phyloP scores from a whole-genome alignment of 1,140 invertebrate genomes.

The Kradibia gibbosae region DNA sequence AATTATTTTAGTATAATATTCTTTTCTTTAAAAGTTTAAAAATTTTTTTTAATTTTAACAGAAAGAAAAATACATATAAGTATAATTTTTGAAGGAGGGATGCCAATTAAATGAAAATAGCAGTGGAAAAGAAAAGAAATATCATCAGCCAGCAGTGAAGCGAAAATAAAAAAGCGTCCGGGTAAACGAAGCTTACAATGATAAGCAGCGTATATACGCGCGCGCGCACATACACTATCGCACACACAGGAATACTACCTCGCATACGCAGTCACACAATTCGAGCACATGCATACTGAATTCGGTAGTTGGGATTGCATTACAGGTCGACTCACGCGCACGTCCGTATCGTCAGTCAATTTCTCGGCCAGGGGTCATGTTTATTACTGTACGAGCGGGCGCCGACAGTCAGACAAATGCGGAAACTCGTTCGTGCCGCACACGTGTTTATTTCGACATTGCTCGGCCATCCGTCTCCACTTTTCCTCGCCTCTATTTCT shows the following conservation, averaged over 20 bases:
- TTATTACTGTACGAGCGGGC: conserved; percentile 53
- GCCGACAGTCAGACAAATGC: conserved; percentile 48
- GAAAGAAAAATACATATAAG: neutral
- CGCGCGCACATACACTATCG: too few species aligned
- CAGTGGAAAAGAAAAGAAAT: neutral
- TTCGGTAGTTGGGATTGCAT: neutral
- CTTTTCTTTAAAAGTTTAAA: too few species aligned
- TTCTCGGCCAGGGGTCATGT: conserved; percentile 52
- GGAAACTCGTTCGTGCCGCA: neutral
- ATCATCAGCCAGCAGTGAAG: neutral
- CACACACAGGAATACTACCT: too few species aligned
- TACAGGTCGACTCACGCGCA: neutral
- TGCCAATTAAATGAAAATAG: neutral
- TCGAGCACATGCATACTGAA: too few species aligned
- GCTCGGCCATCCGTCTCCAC: neutral
- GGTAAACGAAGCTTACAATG: neutral
- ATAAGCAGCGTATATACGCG: neutral
- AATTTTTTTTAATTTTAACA: too few species aligned
- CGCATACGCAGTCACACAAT: too few species aligned
- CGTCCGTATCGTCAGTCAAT: conserved; percentile 55
- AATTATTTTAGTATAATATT: too few species aligned
- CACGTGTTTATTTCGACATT: too few species aligned
- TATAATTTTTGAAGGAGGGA: neutral
- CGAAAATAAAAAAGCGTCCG: neutral
- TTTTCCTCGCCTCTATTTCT: neutral